Evolutionary conservation across 2,888 invertebrate species (phyloP).

Genomic region (Metallyticus violacea): DNA sequence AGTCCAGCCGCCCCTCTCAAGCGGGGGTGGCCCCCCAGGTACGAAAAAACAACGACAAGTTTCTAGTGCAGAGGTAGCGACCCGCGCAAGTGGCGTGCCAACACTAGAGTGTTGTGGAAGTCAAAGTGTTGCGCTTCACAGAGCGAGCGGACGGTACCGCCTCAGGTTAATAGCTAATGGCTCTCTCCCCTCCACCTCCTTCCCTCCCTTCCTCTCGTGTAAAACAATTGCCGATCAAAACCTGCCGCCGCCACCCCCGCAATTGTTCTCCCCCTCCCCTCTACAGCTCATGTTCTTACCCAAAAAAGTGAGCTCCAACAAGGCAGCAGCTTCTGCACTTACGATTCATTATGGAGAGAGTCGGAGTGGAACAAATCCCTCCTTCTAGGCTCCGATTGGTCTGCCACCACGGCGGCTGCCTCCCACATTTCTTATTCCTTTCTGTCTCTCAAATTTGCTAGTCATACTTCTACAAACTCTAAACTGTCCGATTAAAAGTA

Average conservation of each 20-base stretch:
- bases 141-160: conserved; percentile 4
- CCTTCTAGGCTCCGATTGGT: conserved; percentile 5
- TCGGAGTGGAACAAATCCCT: conserved; percentile 7
- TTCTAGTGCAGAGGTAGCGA: background rate
- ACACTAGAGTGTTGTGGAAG: background rate
- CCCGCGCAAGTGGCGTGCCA: background rate
- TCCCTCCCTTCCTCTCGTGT: background rate
- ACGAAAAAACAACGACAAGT: too few relatives aligned
- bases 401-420: background rate
- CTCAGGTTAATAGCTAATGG: conserved; percentile 13
- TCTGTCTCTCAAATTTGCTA: too few relatives aligned
- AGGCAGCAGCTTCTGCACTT: conserved; percentile 7
- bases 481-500: background rate
- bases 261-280: background rate
- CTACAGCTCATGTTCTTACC: background rate
- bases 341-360: conserved; percentile 1
- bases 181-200: background rate
- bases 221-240: background rate
- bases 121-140: background rate
- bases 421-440: background rate
- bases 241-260: background rate
- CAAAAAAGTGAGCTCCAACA: background rate
- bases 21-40: too few relatives aligned
- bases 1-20: too few relatives aligned
- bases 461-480: too few relatives aligned